These are phyloP conservation scores for Apis laboriosa DNA, from an alignment of 1,140 invertebrate genomes.

Conservation along the genomic window DNA sequence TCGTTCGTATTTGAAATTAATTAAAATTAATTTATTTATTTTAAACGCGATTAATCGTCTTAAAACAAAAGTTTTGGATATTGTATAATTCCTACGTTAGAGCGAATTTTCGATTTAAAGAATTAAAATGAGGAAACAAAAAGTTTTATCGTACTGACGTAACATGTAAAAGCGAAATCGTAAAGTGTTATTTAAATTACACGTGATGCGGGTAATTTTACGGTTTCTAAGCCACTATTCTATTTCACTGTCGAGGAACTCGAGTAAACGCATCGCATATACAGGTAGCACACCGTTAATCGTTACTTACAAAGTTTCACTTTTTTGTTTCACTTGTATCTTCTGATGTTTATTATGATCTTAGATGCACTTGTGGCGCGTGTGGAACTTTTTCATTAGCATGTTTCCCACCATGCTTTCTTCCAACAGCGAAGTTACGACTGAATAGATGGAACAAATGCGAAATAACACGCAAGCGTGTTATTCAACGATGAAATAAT, in stretches of 20 bases:
- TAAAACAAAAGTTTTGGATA: neutral
- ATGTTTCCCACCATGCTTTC: neutral
- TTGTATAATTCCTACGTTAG: too few species aligned
- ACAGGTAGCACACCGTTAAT: constrained; percentile 39
- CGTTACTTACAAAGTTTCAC: constrained; percentile 54
- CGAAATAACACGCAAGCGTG: too few species aligned
- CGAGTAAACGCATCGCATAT: neutral
- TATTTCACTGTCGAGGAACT: constrained; percentile 27
- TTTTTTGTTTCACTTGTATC: constrained; percentile 32
- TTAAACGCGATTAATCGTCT: neutral
- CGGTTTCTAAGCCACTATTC: constrained; percentile 18
- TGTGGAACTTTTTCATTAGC: constrained; percentile 16
- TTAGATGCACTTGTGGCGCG: neutral
- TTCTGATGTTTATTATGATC: constrained; percentile 11
- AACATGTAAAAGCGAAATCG: neutral
- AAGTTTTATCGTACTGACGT: neutral
- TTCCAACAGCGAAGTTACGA: neutral
- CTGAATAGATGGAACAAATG: too few species aligned
- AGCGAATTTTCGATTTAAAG: neutral
- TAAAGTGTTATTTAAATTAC: constrained; percentile 11
- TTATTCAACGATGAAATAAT: neutral
- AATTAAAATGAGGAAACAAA: too few species aligned
- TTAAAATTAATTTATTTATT: too few species aligned
- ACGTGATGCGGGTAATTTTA: constrained; percentile 30
- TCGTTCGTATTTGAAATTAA: too few species aligned